Base-by-base conservation (phyloP, 2,113 vertebrate genomes). In the Etia nguti region DNA sequence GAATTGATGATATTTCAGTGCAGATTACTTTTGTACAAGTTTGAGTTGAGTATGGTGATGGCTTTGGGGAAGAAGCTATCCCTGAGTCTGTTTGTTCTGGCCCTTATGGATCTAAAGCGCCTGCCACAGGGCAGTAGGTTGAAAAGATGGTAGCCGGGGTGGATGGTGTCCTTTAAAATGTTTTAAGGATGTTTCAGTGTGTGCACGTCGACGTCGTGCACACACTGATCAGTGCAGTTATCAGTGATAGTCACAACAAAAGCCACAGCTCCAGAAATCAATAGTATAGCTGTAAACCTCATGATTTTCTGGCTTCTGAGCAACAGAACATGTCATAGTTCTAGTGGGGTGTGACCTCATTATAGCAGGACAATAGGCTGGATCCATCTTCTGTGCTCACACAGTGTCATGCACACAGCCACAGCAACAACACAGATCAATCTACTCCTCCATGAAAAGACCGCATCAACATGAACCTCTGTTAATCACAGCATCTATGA, bases 211-310 rank as follows among this genome's bases (percentile, higher is more conserved):
- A 68, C 1, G 7, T 36, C 2, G 2, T 65, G 20, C 60, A 65
- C 60, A 13, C 36, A 73, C 15, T n/a, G n/a, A 50, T 88, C 4
- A 60, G 43, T n/a, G 65, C 65, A 88, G 86, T 84, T 77, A 87
- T 79, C 65, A 85, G 82, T 89, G 89, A 89, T 77, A 80, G 89
- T 82, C 84, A 26, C 57, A 92, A 89, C 83, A 85, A 85, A 86
- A 41, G 81, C 93, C 90, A 84, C 79, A 79, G 86, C 73, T 84
- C 22, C 38, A 79, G 82, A 81, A 77, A 94, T 95, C 94, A 94
- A 94, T 93, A 88, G 46, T 43, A 83, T 89, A 92, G 83, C 86
- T 80, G 60, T 85, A 77, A 85, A 88, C 89, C 90, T 94, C 89
- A 91, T 91, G 90, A 91, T 87, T 83, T 50, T 31, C 56, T 11